A percentile compares a stretch with the other conserved stretches of the same genome.
These are phyloP conservation scores for Caenorhabditis becei DNA, from an alignment of 2,888 invertebrate species.

Conservation along the genomic window DNA sequence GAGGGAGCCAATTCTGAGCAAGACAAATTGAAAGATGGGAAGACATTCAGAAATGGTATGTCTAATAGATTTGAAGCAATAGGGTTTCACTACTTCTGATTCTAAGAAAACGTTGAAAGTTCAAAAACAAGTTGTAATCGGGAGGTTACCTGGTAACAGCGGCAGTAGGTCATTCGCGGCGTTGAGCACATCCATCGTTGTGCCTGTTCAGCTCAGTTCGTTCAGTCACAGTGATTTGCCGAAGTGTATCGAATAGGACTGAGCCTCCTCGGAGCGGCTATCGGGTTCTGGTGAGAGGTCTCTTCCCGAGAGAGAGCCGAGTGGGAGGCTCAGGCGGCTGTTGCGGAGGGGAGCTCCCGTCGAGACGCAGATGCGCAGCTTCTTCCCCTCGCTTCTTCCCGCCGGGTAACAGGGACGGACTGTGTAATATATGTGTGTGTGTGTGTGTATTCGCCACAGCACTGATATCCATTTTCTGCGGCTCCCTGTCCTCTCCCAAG, in stretches of 20 bases:
- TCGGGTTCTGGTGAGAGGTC: slow-evolving; percentile 49
- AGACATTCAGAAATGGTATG: too few species aligned
- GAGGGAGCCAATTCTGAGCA: too few species aligned
- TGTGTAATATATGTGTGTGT: slow-evolving; percentile 56
- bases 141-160: slow-evolving; percentile 64
- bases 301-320: slow-evolving; percentile 35
- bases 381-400: slow-evolving; percentile 17
- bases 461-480: slow-evolving; percentile 49
- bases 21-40: too few species aligned
- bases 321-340: slow-evolving; percentile 58
- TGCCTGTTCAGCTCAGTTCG: neutral
- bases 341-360: slow-evolving; percentile 28
- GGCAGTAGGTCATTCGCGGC: slow-evolving; percentile 65
- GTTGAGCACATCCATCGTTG: slow-evolving; percentile 43
- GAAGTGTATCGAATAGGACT: slow-evolving; percentile 43
- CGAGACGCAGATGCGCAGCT: slow-evolving; percentile 34
- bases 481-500: slow-evolving; percentile 10
- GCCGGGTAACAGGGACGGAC: slow-evolving; percentile 36
- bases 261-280: slow-evolving; percentile 42
- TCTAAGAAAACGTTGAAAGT: neutral
- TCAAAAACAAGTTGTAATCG: neutral
- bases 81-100: too few species aligned
- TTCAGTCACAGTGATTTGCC: slow-evolving; percentile 32
- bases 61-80: neutral
- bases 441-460: slow-evolving; percentile 30